Percentiles rank a stretch among this genome's conserved stretches.
These are phyloP conservation scores for Stichopus horrens DNA, from an alignment of 53 echinoderm and acorn worm genomes.

Conservation along the genomic window DNA sequence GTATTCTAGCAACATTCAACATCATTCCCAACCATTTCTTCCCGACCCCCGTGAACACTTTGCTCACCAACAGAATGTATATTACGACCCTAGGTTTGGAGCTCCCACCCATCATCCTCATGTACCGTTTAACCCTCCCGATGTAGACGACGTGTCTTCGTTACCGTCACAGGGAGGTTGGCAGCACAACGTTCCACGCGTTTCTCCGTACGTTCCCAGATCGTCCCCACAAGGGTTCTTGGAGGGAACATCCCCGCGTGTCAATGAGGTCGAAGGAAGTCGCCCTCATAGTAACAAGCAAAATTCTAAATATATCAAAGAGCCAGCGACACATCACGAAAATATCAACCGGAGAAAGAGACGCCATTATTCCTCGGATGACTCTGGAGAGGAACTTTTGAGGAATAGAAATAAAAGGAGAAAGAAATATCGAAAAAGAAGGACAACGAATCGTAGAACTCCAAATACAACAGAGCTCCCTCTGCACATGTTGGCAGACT, in stretches of 20 bases:
- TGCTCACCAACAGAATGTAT: not conserved
- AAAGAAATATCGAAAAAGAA: slow-evolving; percentile 17
- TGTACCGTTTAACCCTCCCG: not conserved
- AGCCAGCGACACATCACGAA: not conserved
- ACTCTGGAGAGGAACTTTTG: not conserved
- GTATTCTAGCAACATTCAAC: not conserved
- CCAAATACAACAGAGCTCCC: not conserved
- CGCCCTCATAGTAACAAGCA: not conserved
- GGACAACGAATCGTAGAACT: not conserved
- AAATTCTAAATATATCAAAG: not conserved
- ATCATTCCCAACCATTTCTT: not conserved
- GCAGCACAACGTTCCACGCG: not conserved
- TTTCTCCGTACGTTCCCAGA: not conserved
- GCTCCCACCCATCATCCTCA: not conserved
- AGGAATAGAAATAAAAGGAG: not conserved
- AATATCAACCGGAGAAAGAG: not conserved
- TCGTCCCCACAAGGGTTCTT: no score
- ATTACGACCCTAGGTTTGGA: not conserved
- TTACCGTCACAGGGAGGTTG: not conserved
- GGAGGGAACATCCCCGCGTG: no score
- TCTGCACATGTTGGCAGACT: not conserved
- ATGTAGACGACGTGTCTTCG: not conserved
- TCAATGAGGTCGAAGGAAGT: not conserved
- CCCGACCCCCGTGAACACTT: not conserved
- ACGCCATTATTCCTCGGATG: not conserved